A percentile compares a stretch with the other conserved stretches of the same genome.
These are phyloP conservation scores for Crotalus horridus DNA, from an alignment of 2,113 vertebrate genomes.

Conservation along the genomic window DNA sequence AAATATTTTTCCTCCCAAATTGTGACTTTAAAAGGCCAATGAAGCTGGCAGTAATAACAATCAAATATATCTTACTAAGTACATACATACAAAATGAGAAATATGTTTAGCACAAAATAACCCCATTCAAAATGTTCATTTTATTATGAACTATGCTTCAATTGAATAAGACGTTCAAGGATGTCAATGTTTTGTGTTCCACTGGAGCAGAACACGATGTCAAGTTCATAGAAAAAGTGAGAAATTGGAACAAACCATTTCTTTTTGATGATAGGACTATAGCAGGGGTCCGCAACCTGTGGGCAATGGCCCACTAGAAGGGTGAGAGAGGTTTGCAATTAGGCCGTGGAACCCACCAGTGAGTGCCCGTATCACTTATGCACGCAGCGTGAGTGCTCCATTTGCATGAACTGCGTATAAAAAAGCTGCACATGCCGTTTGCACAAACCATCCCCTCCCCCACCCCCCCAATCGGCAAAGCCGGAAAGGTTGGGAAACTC, in stretches of 20 bases:
- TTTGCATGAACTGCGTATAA: too few species aligned
- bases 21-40: not conserved
- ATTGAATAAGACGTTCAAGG: not conserved
- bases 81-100: not conserved
- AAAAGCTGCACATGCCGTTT: too few species aligned
- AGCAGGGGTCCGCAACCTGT: too few species aligned
- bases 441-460: too few species aligned
- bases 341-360: too few species aligned
- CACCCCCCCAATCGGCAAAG: too few species aligned
- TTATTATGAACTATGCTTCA: not conserved
- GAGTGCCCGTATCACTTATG: too few species aligned
- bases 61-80: not conserved
- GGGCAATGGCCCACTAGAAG: too few species aligned
- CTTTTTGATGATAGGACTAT: not conserved
- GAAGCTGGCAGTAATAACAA: not conserved
- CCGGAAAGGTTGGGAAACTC: too few species aligned
- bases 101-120: not conserved
- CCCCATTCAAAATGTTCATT: not conserved
- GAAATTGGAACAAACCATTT: not conserved
- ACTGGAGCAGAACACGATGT: not conserved
- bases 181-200: not conserved
- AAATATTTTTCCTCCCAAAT: slow-evolving; percentile 25
- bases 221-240: not conserved
- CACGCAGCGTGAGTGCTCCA: too few species aligned
- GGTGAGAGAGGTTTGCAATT: too few species aligned